phyloP scores from a whole-genome alignment of 2,888 invertebrate species.

The Ectemnius lituratus region DNA sequence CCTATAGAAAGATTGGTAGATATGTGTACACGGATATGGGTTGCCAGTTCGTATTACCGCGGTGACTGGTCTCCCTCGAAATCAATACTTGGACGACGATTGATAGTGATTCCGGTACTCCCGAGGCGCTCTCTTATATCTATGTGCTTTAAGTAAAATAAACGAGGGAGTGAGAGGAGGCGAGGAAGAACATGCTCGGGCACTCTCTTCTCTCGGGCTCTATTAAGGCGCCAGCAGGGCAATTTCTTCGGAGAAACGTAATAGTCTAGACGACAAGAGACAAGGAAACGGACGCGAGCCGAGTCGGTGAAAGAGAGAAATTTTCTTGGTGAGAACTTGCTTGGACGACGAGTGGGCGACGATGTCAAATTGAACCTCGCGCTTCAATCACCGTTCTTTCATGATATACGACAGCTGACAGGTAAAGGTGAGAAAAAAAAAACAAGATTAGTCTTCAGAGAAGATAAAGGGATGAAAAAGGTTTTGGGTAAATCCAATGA shows the following conservation, averaged over 20 bases:
- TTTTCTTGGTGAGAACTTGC: not conserved
- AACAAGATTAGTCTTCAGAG: no score
- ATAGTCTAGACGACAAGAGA: conserved; percentile 34
- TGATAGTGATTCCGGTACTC: conserved; percentile 39
- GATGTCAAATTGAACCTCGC: no score
- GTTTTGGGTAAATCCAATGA: no score
- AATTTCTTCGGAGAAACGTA: conserved; percentile 48
- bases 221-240: conserved; percentile 34
- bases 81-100: conserved; percentile 51
- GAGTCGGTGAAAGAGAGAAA: conserved; percentile 9
- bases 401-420: no score
- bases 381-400: no score
- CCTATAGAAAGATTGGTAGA: not conserved
- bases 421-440: no score
- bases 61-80: conserved; percentile 51
- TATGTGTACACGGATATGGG: conserved; percentile 42
- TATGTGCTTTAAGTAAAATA: conserved; percentile 33
- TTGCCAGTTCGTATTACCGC: conserved; percentile 47
- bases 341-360: not conserved
- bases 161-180: conserved; percentile 25
- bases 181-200: not conserved
- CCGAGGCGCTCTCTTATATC: conserved; percentile 4
- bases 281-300: conserved; percentile 1
- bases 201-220: conserved; percentile 20
- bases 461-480: no score